Evolutionary conservation across 1,140 invertebrate species (phyloP).

Genomic region (Lordiphosa stackelbergi): DNA sequence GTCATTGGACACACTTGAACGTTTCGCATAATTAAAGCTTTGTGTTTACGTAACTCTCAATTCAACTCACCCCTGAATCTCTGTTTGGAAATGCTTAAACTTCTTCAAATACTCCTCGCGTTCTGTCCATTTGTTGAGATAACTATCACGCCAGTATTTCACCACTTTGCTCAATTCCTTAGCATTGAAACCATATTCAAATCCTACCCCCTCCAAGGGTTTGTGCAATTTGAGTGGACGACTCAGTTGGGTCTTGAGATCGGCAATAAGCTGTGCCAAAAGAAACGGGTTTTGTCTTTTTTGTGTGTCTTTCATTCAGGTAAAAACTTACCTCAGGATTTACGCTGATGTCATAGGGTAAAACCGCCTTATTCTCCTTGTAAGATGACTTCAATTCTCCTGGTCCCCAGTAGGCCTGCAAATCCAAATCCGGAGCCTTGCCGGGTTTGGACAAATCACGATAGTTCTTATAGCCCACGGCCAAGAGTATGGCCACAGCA

Average conservation of each 20-base stretch:
- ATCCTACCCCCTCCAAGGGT: slow-evolving; percentile 83
- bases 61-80: slow-evolving; percentile 81
- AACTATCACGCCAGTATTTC: slow-evolving; percentile 85
- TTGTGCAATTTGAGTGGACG: slow-evolving; percentile 79
- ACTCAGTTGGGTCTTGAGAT: slow-evolving; percentile 81
- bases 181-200: slow-evolving; percentile 88
- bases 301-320: background rate
- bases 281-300: background rate
- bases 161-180: slow-evolving; percentile 82
- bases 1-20: background rate
- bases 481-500: slow-evolving; percentile 33
- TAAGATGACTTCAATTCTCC: slow-evolving; percentile 19
- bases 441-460: slow-evolving; percentile 44
- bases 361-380: slow-evolving; percentile 49
- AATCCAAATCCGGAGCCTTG: slow-evolving; percentile 56
- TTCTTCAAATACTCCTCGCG: slow-evolving; percentile 84
- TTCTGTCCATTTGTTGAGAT: slow-evolving; percentile 83
- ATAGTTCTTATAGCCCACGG: slow-evolving; percentile 54
- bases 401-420: slow-evolving; percentile 64
- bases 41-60: slow-evolving; percentile 4
- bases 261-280: slow-evolving; percentile 79
- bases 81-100: slow-evolving; percentile 85
- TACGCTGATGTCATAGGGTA: slow-evolving; percentile 59
- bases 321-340: slow-evolving; percentile 38
- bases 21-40: background rate